phyloP scores from a whole-genome alignment of 1,140 invertebrate genomes.

The Scaptodrosophila lebanonensis region DNA sequence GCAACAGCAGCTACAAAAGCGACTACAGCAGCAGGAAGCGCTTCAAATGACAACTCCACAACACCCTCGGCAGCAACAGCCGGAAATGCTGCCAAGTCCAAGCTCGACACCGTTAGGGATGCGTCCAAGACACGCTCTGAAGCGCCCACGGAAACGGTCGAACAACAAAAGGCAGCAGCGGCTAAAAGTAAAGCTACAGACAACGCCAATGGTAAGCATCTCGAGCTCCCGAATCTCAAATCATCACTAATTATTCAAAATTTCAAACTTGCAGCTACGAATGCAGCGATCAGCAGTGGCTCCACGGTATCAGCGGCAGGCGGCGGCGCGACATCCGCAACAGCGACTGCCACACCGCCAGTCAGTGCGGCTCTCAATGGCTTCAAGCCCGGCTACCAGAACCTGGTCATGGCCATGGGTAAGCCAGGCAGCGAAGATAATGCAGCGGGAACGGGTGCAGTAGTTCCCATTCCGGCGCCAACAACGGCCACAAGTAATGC shows the following conservation, averaged over 20 bases:
- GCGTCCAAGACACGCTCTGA: constrained; percentile 30
- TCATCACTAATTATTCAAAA: neutral
- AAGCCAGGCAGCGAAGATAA: constrained; percentile 31
- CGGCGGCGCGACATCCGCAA: constrained; percentile 12
- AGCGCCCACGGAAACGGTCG: constrained; percentile 1
- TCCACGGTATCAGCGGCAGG: neutral
- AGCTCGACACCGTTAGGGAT: constrained; percentile 4
- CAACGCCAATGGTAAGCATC: constrained; percentile 26
- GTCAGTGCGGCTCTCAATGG: constrained; percentile 51
- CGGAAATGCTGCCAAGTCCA: constrained; percentile 1
- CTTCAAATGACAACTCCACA: neutral
- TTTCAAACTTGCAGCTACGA: constrained; percentile 15
- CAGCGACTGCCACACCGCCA: constrained; percentile 11
- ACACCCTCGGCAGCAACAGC: neutral
- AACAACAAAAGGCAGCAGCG: no score
- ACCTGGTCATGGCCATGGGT: constrained; percentile 55
- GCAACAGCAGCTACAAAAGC: constrained; percentile 1
- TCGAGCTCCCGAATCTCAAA: neutral
- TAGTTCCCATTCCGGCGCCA: neutral
- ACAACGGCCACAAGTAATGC: no score
- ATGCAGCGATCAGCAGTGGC: neutral
- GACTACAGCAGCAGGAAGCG: neutral
- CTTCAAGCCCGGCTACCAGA: constrained; percentile 58
- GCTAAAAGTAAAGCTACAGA: constrained; percentile 23
- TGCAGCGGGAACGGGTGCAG: neutral